Conservation (phyloP, 2,797 vertebrate species). For the Chlorospingus flavigularis region DNA sequence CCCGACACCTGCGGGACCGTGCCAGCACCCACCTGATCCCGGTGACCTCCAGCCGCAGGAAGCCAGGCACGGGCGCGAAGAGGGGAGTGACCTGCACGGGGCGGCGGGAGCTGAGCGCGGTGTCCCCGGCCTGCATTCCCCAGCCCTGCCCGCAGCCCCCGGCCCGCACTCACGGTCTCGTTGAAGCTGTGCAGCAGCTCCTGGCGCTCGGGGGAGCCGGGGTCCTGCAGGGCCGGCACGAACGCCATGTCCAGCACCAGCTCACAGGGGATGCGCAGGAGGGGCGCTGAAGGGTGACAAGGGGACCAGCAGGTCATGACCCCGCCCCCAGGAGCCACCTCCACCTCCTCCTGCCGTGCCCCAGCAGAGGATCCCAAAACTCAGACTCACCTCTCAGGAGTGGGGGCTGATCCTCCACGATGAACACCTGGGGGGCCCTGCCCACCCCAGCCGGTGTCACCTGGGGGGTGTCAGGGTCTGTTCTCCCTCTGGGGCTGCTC, state of each 20-base stretch:
- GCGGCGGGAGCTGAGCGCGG: fast-evolving
- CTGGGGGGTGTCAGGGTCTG: fast-evolving
- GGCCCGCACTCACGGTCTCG: background rate
- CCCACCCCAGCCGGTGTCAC: fast-evolving
- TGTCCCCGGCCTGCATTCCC: background rate
- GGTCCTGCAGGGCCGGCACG: background rate
- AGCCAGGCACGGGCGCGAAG: constrained; percentile 43
- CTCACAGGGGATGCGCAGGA: constrained; percentile 37
- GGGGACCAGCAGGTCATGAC: fast-evolving
- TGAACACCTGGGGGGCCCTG: constrained; percentile 39
- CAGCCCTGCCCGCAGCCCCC: background rate
- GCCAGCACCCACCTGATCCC: background rate
- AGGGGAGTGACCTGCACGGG: constrained; percentile 1
- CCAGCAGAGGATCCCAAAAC: background rate
- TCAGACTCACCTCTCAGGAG: constrained; percentile 61
- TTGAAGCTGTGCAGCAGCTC: constrained; percentile 40
- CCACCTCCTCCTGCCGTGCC: fast-evolving
- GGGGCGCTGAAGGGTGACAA: fast-evolving
- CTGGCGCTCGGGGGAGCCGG: fast-evolving
- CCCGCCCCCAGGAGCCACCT: background rate
- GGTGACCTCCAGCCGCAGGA: constrained; percentile 59
- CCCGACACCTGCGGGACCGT: background rate
- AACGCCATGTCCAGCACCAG: constrained; percentile 44
- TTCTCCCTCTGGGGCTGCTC: background rate
- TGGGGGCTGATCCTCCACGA: constrained; percentile 60